Evolutionary conservation across 2,888 invertebrate genomes (phyloP), one percentile per base, ranked within the genome.

Genomic region (Pteria penguin): DNA sequence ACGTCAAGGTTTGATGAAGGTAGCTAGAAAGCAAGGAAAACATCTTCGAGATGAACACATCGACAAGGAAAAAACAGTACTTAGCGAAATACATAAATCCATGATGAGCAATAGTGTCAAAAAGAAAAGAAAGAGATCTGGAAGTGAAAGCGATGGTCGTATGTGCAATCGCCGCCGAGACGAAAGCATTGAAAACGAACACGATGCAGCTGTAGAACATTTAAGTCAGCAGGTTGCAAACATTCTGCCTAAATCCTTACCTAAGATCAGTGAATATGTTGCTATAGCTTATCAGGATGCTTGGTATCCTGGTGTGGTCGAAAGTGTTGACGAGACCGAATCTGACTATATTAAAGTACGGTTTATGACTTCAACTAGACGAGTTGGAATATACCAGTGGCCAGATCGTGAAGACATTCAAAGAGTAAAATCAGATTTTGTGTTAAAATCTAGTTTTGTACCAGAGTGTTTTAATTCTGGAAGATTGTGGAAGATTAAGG

Each of bases 11-110:
- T 26, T 68, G 1, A 33, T 80, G 26, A 78, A 73, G 63, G 29
- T 14, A 32, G 76, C 80, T 0, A 18, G 80, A 29, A 71, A 67
- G 71, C 75, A 72, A 18, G 80, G 80, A 18, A 36, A 54, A 2
- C 33, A n/a, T 22, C 60, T 78, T 2, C 18, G 72, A 18, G 27
- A 71, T 33, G 14, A 2, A 29, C 73, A 76, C 61, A 45, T 60
- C 1, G 27, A 62, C 14, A 52, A 32, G n/a, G 80, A 76, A 57
- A 76, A 72, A 26, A 2, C 31, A n/a, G 77, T 80, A 1, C 22
- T 67, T 4, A 11, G 4, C 11, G 69, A 72, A 18, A 75, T 77
- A n/a, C 72, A 75, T 52, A 45, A 22, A 1, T 52, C 72, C 55
- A 24, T 66, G 1, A 66, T 36, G 45, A 24, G 32, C 27, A 54